Conservation (phyloP, 2,113 vertebrate genomes). For the Ovibos moschatus region DNA sequence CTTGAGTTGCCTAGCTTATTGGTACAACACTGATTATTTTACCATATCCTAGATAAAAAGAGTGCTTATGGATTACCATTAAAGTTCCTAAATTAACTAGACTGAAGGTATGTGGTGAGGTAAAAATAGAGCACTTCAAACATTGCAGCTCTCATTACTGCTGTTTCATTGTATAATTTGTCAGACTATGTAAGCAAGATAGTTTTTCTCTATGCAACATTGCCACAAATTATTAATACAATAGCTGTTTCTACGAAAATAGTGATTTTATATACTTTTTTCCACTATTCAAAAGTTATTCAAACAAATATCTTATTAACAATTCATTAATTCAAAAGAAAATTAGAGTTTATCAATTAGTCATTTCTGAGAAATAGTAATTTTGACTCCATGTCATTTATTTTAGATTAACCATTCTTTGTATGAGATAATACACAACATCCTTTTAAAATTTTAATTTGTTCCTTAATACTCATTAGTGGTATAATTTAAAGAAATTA, state of each 20-base stretch:
- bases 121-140: slow-evolving; percentile 35
- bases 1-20: slow-evolving; percentile 7
- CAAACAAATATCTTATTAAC: background rate
- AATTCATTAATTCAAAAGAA: slow-evolving; percentile 27
- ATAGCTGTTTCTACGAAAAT: slow-evolving; percentile 49
- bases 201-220: background rate
- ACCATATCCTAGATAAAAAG: background rate
- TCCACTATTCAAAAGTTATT: background rate
- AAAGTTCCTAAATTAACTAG: slow-evolving; percentile 30
- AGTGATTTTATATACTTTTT: slow-evolving; percentile 26
- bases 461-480: background rate
- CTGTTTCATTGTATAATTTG: background rate
- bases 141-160: background rate
- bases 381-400: slow-evolving; percentile 50
- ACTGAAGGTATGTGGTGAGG: background rate
- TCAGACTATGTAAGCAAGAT: background rate
- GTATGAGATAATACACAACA: background rate
- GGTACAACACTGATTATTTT: background rate
- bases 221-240: background rate
- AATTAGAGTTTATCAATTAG: slow-evolving; percentile 32
- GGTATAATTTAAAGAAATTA: slow-evolving; percentile 34
- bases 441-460: background rate
- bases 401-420: slow-evolving; percentile 25
- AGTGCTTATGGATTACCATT: slow-evolving; percentile 28
- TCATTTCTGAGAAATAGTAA: slow-evolving; percentile 46